Conservation (phyloP, 2,888 invertebrate species). For the Blastobasis lacticolella region DNA sequence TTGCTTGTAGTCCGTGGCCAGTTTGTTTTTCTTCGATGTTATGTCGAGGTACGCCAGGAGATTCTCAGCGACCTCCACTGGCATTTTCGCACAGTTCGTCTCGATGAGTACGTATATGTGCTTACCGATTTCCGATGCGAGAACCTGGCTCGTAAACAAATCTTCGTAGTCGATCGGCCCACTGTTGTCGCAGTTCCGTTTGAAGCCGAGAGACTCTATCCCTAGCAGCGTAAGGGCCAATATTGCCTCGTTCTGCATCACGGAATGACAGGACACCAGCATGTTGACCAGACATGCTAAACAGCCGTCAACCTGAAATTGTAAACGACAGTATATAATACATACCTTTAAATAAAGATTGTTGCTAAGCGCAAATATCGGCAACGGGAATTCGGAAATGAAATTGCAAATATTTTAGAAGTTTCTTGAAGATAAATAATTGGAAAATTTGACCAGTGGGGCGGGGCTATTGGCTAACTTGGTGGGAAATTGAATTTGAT, state of each 20-base stretch:
- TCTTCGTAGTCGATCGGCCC: slow-evolving; percentile 35
- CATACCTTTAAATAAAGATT: not conserved
- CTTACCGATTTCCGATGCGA: slow-evolving; percentile 69
- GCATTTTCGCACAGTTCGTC: slow-evolving; percentile 61
- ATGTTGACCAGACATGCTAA: slow-evolving; percentile 85
- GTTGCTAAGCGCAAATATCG: not conserved
- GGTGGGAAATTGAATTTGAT: no score
- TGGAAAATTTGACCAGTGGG: no score
- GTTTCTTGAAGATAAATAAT: no score
- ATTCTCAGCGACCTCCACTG: slow-evolving; percentile 66
- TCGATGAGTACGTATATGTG: slow-evolving; percentile 63
- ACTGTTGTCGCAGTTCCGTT: slow-evolving; percentile 19
- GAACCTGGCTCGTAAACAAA: slow-evolving; percentile 43
- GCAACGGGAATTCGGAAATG: no score
- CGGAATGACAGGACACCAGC: slow-evolving; percentile 86
- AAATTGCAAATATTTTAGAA: no score
- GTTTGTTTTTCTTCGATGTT: slow-evolving; percentile 46
- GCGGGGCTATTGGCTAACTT: no score
- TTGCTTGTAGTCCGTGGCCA: slow-evolving; percentile 47
- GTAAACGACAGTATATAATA: not conserved
- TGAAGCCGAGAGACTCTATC: slow-evolving; percentile 29
- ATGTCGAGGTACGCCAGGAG: slow-evolving; percentile 61
- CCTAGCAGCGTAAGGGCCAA: slow-evolving; percentile 80
- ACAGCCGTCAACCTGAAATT: slow-evolving; percentile 75
- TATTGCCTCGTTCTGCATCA: slow-evolving; percentile 91